phyloP scores from a whole-genome alignment of 2,888 invertebrate species.

The Orchesella flavescens region DNA sequence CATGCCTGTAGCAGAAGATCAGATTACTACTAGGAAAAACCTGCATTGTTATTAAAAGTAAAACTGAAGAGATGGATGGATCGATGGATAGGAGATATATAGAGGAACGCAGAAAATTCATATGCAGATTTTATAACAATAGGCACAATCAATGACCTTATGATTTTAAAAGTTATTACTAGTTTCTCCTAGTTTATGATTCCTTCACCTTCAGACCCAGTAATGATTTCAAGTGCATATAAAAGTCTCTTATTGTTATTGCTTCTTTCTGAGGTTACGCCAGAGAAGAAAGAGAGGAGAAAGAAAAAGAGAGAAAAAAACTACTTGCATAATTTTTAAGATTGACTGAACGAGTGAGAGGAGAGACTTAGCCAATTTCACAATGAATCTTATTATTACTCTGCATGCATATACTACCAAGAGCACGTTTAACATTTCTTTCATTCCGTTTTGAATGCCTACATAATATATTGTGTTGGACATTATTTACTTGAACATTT shows the following conservation, averaged over 20 bases:
- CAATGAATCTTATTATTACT: no score
- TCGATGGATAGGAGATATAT: slow-evolving; percentile 26
- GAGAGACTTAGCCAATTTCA: no score
- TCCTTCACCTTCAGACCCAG: slow-evolving; percentile 63
- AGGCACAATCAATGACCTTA: slow-evolving; percentile 65
- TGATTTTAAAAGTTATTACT: slow-evolving; percentile 59
- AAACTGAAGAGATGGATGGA: slow-evolving; percentile 58
- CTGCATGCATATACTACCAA: no score
- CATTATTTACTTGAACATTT: no score
- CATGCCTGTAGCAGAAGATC: slow-evolving; percentile 64
- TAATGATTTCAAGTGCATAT: slow-evolving; percentile 60
- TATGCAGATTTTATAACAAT: slow-evolving; percentile 62
- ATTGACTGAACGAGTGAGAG: no score
- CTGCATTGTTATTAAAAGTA: slow-evolving; percentile 65
- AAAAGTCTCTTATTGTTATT: slow-evolving; percentile 52
- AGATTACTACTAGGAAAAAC: slow-evolving; percentile 61
- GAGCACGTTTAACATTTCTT: no score
- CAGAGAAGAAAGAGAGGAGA: neutral
- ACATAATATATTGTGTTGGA: no score
- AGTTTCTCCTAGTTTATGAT: slow-evolving; percentile 57
- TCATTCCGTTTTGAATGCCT: no score
- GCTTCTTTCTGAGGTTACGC: slow-evolving; percentile 10
- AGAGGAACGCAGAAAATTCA: slow-evolving; percentile 31
- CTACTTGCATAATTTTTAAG: no score
- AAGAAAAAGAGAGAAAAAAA: neutral